Evolutionary conservation across 2,113 vertebrate species (phyloP).

Genomic region (Menidia beryllina): DNA sequence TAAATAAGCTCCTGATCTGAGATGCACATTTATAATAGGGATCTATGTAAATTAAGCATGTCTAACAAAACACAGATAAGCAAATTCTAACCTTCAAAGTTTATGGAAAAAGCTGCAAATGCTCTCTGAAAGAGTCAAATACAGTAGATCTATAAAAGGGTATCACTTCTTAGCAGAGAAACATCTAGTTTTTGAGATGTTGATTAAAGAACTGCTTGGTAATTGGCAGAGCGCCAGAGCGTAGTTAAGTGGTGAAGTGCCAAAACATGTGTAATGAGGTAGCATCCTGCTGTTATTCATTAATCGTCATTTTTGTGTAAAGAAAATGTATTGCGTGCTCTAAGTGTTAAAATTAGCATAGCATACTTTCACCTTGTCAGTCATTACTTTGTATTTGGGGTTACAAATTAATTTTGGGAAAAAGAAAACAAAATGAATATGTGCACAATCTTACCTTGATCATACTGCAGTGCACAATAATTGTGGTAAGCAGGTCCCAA

Average conservation of each 20-base stretch:
- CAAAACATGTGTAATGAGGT: conserved; percentile 7
- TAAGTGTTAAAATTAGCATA: not conserved
- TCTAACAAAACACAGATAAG: conserved; percentile 67
- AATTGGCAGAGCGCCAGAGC: not conserved
- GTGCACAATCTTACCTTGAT: not conserved
- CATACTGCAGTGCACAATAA: not conserved
- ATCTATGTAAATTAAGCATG: conserved; percentile 68
- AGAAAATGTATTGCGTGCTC: not conserved
- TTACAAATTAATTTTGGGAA: not conserved
- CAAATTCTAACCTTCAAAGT: conserved; percentile 65
- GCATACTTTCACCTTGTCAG: not conserved
- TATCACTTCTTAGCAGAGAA: conserved; percentile 3
- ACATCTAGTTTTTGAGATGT: not conserved
- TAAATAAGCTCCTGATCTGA: conserved; percentile 43
- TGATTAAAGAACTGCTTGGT: not conserved
- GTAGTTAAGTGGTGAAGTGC: not conserved
- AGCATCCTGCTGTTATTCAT: not conserved
- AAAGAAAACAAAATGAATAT: not conserved
- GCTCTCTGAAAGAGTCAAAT: not conserved
- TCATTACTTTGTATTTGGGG: not conserved
- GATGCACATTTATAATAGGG: conserved; percentile 49
- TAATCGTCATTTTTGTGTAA: not conserved
- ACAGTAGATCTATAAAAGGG: not conserved
- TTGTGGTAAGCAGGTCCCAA: conserved; percentile 4
- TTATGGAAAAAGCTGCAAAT: conserved; percentile 49